Conservation (phyloP, 2,113 vertebrate species). For the Otis tarda region DNA sequence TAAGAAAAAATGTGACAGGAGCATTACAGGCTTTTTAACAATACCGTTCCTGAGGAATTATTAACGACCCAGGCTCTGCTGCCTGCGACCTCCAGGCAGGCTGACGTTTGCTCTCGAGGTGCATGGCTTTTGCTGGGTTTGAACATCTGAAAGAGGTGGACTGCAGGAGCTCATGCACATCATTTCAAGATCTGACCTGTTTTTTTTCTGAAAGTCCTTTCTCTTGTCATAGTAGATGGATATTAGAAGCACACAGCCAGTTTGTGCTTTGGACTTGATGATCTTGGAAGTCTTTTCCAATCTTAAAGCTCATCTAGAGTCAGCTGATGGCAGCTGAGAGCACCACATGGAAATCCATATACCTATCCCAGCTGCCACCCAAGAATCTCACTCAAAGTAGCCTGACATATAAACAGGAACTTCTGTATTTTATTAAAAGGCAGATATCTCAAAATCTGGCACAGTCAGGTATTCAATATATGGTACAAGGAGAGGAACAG, state of each 20-base stretch:
- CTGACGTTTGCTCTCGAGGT: not conserved
- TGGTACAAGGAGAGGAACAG: not conserved
- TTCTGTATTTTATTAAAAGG: not conserved
- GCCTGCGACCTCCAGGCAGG: not conserved
- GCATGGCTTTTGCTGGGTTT: not conserved
- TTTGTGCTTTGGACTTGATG: no score
- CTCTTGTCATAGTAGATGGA: not conserved
- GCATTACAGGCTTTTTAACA: not conserved
- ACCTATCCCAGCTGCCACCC: not conserved
- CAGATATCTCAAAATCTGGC: not conserved
- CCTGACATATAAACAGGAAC: not conserved
- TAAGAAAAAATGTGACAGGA: not conserved
- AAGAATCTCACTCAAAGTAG: not conserved
- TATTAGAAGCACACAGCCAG: not conserved
- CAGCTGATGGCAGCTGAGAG: not conserved
- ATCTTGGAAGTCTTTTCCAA: no score
- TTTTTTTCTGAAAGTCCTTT: not conserved
- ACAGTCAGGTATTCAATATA: not conserved
- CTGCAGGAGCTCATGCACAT: not conserved
- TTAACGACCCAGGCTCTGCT: not conserved
- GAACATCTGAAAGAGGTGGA: not conserved
- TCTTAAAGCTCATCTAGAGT: not conserved
- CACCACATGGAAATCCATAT: not conserved
- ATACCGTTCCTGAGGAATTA: not conserved
- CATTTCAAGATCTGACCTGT: not conserved